A percentile compares a stretch with the other conserved stretches of the same genome.
Conservation (phyloP, 2,113 vertebrate genomes). For the Nibea coibor region DNA sequence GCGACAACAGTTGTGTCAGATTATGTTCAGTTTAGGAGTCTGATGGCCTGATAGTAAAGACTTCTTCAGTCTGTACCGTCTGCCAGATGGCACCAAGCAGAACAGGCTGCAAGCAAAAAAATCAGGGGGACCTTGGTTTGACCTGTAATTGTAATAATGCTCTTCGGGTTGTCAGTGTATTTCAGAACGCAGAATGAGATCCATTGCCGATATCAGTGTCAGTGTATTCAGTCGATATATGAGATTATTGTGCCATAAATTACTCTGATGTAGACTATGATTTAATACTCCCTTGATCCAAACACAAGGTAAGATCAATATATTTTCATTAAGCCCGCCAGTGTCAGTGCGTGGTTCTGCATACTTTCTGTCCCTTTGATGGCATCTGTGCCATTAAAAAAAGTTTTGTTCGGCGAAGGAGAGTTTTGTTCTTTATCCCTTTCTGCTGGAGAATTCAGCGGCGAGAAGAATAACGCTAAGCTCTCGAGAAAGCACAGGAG, state of each 20-base stretch:
- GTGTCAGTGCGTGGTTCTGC: not conserved
- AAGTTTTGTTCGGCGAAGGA: not conserved
- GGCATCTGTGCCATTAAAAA: not conserved
- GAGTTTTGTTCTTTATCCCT: not conserved
- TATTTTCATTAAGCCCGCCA: slow-evolving; percentile 15
- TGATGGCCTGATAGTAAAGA: too few relatives aligned
- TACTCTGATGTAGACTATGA: not conserved
- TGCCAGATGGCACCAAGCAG: too few relatives aligned
- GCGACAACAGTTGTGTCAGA: too few relatives aligned
- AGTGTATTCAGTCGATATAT: not conserved
- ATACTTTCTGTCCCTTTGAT: not conserved
- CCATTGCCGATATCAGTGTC: not conserved
- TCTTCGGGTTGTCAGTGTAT: too few relatives aligned
- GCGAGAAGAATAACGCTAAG: not conserved
- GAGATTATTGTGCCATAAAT: not conserved
- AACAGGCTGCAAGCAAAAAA: too few relatives aligned
- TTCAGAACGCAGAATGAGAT: too few relatives aligned
- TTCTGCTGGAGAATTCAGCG: not conserved
- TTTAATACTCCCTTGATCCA: not conserved
- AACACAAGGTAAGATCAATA: not conserved
- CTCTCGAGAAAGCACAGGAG: not conserved
- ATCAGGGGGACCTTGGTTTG: too few relatives aligned
- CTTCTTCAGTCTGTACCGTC: too few relatives aligned
- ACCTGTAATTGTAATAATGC: too few relatives aligned
- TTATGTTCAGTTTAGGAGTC: too few relatives aligned